Percentiles rank a stretch among this genome's conserved stretches.
Conservation (phyloP, 2,888 invertebrate genomes). For the Boloria euphrosyne region DNA sequence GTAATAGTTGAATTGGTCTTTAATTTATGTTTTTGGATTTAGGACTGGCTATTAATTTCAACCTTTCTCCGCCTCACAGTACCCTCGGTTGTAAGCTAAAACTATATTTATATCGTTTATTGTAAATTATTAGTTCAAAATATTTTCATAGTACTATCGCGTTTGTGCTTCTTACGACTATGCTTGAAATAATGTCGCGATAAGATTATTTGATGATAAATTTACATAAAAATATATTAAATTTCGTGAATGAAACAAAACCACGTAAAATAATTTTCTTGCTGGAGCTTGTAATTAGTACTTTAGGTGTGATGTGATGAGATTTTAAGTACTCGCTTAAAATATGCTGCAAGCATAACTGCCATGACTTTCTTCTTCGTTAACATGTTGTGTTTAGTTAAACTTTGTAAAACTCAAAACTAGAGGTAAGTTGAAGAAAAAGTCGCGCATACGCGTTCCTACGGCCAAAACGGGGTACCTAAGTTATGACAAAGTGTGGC, state of each 20-base stretch:
- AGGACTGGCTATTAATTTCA: too few relatives aligned
- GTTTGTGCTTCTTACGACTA: too few relatives aligned
- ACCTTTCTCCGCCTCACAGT: too few relatives aligned
- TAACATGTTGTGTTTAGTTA: not conserved
- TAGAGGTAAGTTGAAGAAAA: slow-evolving; percentile 12
- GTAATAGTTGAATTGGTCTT: too few relatives aligned
- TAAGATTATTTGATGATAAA: too few relatives aligned
- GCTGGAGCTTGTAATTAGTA: not conserved
- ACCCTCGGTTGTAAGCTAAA: too few relatives aligned
- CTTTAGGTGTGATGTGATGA: not conserved
- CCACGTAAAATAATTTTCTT: not conserved
- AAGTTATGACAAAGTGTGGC: slow-evolving; percentile 73
- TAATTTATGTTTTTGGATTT: too few relatives aligned
- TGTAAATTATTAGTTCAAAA: too few relatives aligned
- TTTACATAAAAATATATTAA: not conserved
- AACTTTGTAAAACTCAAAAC: not conserved
- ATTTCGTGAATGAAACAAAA: not conserved
- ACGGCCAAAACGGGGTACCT: slow-evolving; percentile 54
- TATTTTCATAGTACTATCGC: too few relatives aligned
- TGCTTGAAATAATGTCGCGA: too few relatives aligned
- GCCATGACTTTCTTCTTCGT: slow-evolving; percentile 2
- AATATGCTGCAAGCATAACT: slow-evolving; percentile 3
- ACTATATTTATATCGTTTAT: too few relatives aligned
- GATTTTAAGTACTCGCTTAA: not conserved
- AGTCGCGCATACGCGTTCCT: slow-evolving; percentile 23